Base-by-base conservation (phyloP, 2,113 vertebrate species). In the Corythornis cristatus region DNA sequence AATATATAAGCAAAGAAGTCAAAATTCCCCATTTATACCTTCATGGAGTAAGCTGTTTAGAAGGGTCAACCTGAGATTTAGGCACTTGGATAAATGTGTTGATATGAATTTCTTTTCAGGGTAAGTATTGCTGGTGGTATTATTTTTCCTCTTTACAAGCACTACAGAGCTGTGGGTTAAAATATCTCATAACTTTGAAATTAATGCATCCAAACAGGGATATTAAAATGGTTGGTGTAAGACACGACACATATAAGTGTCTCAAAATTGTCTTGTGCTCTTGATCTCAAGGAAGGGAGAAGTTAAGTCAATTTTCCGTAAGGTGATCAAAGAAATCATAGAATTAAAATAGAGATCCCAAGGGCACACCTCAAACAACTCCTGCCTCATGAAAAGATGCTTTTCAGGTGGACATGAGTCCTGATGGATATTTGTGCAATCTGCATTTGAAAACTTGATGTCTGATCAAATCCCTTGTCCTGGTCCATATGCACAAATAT, bases 321-420 rank as follows among this genome's bases (percentile, higher is more conserved):
- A 57, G 29, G n/a, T 89, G 45, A 95, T 45, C 58, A 82, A 79
- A 93, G 66, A 89, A 40, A 40, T 53, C 25, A 18, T 2, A 53
- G 42, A 18, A 91, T 68, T 92, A 28, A 45, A 53, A 53, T 1
- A 48, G 4, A 67, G 15, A 82, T 90, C 77, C 53, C 56, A 89
- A 84, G 76, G 57, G 74, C 20, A 45, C n/a, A 66, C 74, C 60
- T 88, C 65, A 81, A 86, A 88, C 10, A 71, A 50, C 26, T 80
- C 45, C 9, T 62, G 35, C 20, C 37, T 89, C 58, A 29, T 48
- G 37, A 8, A 28, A 18, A 77, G 75, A 58, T 80, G 50, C 50
- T 83, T 95, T 95, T 95, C 96, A 96, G 89, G 91, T 96, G 82
- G 79, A 45, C 45, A 14, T 8, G 31, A 79, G n/a, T 85, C 46